Evolutionary conservation across 2,888 invertebrate species (phyloP), one percentile per base, ranked within the genome.

Genomic region (Stenodera caucasica): DNA sequence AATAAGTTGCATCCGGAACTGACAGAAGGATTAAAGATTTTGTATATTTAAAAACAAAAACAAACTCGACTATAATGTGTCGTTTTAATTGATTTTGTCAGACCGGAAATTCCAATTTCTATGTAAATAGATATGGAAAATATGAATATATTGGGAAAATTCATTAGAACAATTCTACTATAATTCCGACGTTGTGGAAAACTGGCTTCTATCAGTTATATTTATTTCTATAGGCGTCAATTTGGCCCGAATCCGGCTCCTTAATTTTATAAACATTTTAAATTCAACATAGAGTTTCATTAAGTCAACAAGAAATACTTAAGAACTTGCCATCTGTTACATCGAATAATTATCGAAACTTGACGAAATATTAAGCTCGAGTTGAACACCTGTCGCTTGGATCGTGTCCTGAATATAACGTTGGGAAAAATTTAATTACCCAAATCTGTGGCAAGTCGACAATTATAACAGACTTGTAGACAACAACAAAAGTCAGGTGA

Each of bases 1-100:
- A 32, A 52, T 52, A 21, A 52, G 52, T 52, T 32, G 32, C 21
- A 45, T 45, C 45, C 23, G 45, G n/a, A 12, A 45, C 21, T 45
- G 45, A 45, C 45, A 45, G 15, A n/a, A n/a, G n/a, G n/a, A n/a
- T n/a, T n/a, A n/a, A n/a, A n/a, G n/a, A 26, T 26, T 7, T 26
- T 7, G 4, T 26, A 26, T 5, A 26, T 26, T 26, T 3, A 7
- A 26, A 30, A 30, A 8, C 9, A 8, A 30, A 30, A 30, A 26
- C 3, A 5, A 26, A 3, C 26, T 26, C 3, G 26, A 26, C 26
- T 26, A 26, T 4, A 26, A 45, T 21, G 23, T 45, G 11, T 21
- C 45, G 23, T 23, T 23, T 45, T 45, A 45, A 45, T 23, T 21
- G 5, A 21, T 45, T 21, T 45, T 45, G 45, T 45, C 45, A 45